phyloP scores from a whole-genome alignment of 2,888 invertebrate genomes.

The Diarsia mendica region DNA sequence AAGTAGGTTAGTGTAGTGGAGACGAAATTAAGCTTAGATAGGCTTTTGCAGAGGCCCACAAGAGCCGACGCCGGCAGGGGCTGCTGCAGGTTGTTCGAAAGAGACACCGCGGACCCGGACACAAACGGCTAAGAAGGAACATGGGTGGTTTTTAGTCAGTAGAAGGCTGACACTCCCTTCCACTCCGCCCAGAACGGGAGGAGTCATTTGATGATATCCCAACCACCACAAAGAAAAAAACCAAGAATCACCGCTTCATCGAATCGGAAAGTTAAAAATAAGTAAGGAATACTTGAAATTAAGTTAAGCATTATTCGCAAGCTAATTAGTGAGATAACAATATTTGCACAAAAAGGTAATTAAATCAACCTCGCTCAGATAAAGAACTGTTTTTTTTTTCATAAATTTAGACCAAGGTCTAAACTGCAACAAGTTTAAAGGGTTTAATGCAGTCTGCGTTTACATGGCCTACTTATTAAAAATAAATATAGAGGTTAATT shows the following conservation, averaged over 20 bases:
- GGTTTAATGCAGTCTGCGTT: constrained; percentile 32
- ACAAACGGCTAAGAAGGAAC: no score
- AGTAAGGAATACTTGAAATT: neutral
- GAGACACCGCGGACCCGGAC: no score
- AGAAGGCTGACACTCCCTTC: no score
- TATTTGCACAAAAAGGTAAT: constrained; percentile 37
- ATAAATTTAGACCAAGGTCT: constrained; percentile 50
- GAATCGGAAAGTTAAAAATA: neutral
- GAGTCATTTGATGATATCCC: no score
- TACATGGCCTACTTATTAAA: constrained; percentile 42
- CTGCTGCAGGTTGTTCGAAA: no score
- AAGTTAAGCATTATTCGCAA: neutral
- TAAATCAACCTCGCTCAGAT: constrained; percentile 46
- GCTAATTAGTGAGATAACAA: neutral
- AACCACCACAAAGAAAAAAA: no score
- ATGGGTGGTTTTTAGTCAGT: no score
- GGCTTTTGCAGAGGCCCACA: no score
- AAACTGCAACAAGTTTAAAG: constrained; percentile 22
- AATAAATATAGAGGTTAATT: constrained; percentile 39
- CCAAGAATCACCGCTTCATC: neutral
- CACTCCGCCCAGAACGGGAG: no score
- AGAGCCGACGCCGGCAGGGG: no score
- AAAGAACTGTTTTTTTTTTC: constrained; percentile 27
- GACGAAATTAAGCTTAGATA: no score
- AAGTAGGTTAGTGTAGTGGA: no score